Conservation (phyloP, 2,888 invertebrate genomes). For the Tinea trinotella region DNA sequence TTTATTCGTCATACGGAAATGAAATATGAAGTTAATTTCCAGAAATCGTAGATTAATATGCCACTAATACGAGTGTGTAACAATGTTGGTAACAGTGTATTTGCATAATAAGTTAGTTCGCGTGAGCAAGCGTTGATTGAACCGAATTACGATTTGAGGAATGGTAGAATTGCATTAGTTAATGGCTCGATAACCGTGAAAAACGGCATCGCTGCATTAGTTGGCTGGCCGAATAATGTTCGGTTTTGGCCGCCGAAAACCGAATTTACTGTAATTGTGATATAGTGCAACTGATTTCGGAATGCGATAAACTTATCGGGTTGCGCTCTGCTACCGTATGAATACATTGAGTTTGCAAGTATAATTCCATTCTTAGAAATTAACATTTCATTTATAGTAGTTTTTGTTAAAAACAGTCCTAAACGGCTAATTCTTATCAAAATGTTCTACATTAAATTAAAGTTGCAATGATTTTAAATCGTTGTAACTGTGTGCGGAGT, state of each 20-base stretch:
- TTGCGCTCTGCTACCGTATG: constrained; percentile 5
- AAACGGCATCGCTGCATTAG: constrained; percentile 27
- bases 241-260: constrained; percentile 46
- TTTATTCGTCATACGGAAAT: constrained; percentile 6
- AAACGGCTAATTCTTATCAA: too few relatives aligned
- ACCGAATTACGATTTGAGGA: constrained; percentile 54
- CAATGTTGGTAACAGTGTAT: constrained; percentile 21
- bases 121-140: constrained; percentile 51
- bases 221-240: constrained; percentile 44
- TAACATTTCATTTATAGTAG: neutral
- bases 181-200: constrained; percentile 44
- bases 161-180: constrained; percentile 57
- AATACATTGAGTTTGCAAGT: constrained; percentile 9
- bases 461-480: too few relatives aligned
- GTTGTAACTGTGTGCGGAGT: neutral
- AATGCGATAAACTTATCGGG: constrained; percentile 53
- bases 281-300: constrained; percentile 37
- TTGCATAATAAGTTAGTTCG: constrained; percentile 23
- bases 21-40: constrained; percentile 9
- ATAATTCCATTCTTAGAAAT: neutral
- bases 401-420: neutral
- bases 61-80: constrained; percentile 5
- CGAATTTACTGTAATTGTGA: constrained; percentile 62
- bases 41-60: constrained; percentile 13
- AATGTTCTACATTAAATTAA: too few relatives aligned